phyloP scores from a whole-genome alignment of 35 echinoderm and acorn worm genomes.

The Amphiura filiformis region DNA sequence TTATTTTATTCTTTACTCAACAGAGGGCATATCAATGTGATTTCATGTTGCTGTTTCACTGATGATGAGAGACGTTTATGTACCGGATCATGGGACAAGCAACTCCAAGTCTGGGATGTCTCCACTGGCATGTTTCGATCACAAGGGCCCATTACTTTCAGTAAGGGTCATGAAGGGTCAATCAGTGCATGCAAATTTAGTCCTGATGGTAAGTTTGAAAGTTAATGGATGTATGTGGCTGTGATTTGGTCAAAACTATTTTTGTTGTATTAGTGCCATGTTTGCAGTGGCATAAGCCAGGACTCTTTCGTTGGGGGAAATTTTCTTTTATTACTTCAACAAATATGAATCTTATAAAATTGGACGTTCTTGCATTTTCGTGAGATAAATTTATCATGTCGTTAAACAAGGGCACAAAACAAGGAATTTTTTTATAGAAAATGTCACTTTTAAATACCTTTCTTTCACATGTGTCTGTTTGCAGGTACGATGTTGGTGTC shows the following conservation, averaged over 20 bases:
- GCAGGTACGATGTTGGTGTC: constrained; percentile 83
- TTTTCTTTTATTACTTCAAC: too few species aligned
- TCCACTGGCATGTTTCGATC: constrained; percentile 82
- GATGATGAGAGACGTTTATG: constrained; percentile 84
- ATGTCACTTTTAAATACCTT: too few species aligned
- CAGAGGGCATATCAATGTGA: constrained; percentile 91
- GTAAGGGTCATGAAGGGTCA: constrained; percentile 94
- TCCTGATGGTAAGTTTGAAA: constrained; percentile 72
- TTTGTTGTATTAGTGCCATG: not conserved
- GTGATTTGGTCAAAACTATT: not conserved
- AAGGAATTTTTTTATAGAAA: too few species aligned
- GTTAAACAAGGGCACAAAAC: too few species aligned
- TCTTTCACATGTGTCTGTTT: not conserved
- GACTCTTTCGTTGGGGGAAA: too few species aligned
- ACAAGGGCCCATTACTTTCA: constrained; percentile 75
- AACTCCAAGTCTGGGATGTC: constrained; percentile 88
- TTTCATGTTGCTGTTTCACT: constrained; percentile 91
- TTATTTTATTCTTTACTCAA: too few species aligned
- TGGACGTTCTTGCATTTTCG: too few species aligned
- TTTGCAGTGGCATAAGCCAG: not conserved
- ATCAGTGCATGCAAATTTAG: constrained; percentile 89
- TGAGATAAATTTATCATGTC: too few species aligned
- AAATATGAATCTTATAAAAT: too few species aligned
- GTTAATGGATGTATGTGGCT: not conserved
- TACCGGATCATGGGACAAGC: constrained; percentile 95